These are phyloP conservation scores for Elaeidobius kamerunicus DNA, from an alignment of 2,888 invertebrate species.

Conservation along the genomic window DNA sequence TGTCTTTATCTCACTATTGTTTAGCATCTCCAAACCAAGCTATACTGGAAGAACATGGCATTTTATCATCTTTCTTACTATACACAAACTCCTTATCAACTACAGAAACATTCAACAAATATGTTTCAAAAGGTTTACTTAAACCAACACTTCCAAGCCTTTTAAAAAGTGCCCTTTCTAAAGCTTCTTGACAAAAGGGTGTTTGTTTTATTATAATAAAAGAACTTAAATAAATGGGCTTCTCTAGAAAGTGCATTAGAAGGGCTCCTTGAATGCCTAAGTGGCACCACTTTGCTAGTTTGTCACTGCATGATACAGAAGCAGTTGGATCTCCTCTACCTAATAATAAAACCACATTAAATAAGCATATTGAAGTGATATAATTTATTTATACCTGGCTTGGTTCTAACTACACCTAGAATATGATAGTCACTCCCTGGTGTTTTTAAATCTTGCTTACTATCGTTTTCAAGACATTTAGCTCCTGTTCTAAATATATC, in stretches of 20 bases:
- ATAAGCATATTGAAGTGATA: neutral
- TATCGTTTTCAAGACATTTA: slow-evolving; percentile 64
- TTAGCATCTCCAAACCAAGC: slow-evolving; percentile 55
- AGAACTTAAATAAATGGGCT: slow-evolving; percentile 66
- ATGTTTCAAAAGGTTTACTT: slow-evolving; percentile 34
- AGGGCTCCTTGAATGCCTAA: slow-evolving; percentile 84
- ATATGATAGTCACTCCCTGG: slow-evolving; percentile 64
- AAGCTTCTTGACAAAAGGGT: slow-evolving; percentile 57
- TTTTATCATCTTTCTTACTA: slow-evolving; percentile 45
- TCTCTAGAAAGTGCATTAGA: slow-evolving; percentile 61
- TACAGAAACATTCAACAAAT: slow-evolving; percentile 45
- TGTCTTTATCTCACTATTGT: slow-evolving; percentile 40
- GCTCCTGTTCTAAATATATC: slow-evolving; percentile 81
- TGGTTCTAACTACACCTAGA: slow-evolving; percentile 72
- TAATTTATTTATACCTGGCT: slow-evolving; percentile 63
- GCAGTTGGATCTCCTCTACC: slow-evolving; percentile 82
- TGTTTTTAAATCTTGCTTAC: slow-evolving; percentile 57
- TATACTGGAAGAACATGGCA: slow-evolving; percentile 60
- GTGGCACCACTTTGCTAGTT: slow-evolving; percentile 85
- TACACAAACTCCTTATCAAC: slow-evolving; percentile 48
- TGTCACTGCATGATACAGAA: slow-evolving; percentile 93
- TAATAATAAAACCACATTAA: slow-evolving; percentile 30
- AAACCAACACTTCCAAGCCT: slow-evolving; percentile 42
- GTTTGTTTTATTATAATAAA: slow-evolving; percentile 68
- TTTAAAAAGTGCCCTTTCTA: slow-evolving; percentile 51